Evolutionary conservation across 2,888 invertebrate species (phyloP), one percentile per base, ranked within the genome.

Genomic region (Pherbina coryleti): DNA sequence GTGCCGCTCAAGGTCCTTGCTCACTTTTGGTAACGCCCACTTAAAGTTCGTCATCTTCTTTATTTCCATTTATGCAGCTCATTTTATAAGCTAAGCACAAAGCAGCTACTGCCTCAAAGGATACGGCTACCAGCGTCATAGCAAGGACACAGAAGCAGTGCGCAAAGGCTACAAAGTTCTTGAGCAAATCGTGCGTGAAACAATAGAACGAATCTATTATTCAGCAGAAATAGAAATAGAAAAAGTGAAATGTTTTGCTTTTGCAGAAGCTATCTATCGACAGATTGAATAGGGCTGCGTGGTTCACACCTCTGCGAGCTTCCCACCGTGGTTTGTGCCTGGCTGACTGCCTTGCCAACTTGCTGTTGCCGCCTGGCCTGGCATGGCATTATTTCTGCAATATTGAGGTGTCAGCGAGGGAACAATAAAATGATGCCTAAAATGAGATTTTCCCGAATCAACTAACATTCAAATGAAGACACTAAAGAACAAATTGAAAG

Each of bases 131-230:
- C 8, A 37, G 37, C 8, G 37, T 7, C 37, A 37, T 37, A 37
- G 37, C 37, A 37, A 37, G 37, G 37, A 37, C 37, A 37, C 8
- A 37, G 37, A 5, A 37, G 37, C 44, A 44, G 44, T 14, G 14
- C 44, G 44, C 44, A 44, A 44, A 11, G 44, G 44, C 44, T 44
- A 44, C 25, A 9, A 60, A 14, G 28, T 25, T 60, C 28, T 28
- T 19, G 57, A 60, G 57, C 57, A 60, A 60, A 60, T 60, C 57
- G 57, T 60, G 57, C 57, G 57, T 60, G 57, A 60, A 60, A 60
- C 57, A 60, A 60, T 55, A 25, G 57, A 44, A 44, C 19, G 22
- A 25, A 25, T 60, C 57, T 28, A 25, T 28, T 60, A 14, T 28
- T 22, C 19, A 28, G 25, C 57, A 60, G 17, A 28, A 28, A 25